A percentile compares a stretch with the other conserved stretches of the same genome.
Evolutionary conservation across 2,888 invertebrate species (phyloP).

Genomic region (Drosophila sordidapex): DNA sequence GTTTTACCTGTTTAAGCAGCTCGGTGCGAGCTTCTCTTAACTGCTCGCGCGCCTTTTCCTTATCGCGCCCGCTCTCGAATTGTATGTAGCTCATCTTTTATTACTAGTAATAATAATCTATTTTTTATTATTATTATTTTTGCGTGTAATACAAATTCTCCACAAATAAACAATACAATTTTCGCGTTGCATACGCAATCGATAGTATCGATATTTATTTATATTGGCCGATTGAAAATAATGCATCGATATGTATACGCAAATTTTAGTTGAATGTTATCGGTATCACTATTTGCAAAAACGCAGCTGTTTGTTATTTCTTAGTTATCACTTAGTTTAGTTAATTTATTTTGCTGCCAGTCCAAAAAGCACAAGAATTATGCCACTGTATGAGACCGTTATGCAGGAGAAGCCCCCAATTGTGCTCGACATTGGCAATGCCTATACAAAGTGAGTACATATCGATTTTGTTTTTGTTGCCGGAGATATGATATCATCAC

Average conservation of each 20-base stretch:
- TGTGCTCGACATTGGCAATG: conserved; percentile 94
- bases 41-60: conserved; percentile 78
- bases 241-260: conserved; percentile 10
- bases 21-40: conserved; percentile 77
- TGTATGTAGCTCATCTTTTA: conserved; percentile 80
- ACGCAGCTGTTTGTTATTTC: conserved; percentile 20
- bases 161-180: conserved; percentile 4
- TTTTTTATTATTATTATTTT: not conserved
- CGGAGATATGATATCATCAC: conserved; percentile 63
- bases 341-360: not conserved
- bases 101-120: not conserved
- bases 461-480: conserved; percentile 1
- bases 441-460: conserved; percentile 93
- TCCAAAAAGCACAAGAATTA: conserved; percentile 70
- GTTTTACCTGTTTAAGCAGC: conserved; percentile 70
- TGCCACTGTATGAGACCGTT: conserved; percentile 93
- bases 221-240: not conserved
- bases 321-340: conserved; percentile 18
- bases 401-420: conserved; percentile 95
- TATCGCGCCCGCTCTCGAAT: conserved; percentile 82
- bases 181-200: not conserved
- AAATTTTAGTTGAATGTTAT: conserved; percentile 1
- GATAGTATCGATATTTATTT: not conserved
- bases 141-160: not conserved
- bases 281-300: conserved; percentile 7